Conservation (phyloP, 1,140 invertebrate species). For the Amphibalanus amphitrite region DNA sequence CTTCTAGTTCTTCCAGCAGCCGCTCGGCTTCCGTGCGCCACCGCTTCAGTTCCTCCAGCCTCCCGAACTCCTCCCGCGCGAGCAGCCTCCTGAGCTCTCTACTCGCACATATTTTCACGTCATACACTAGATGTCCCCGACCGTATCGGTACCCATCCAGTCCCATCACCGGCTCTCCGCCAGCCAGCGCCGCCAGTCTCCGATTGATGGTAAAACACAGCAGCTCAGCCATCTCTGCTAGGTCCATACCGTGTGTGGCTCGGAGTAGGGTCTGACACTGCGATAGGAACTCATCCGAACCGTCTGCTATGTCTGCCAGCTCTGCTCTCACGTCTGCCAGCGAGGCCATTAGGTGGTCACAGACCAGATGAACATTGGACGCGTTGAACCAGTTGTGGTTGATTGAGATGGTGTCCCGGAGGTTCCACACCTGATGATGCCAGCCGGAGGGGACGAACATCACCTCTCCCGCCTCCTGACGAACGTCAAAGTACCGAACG, state of each 20-base stretch:
- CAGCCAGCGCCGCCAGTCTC: slow-evolving; percentile 20
- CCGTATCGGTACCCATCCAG: not conserved
- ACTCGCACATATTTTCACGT: no score
- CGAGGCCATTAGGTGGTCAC: slow-evolving; percentile 43
- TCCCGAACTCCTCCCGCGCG: no score
- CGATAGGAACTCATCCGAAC: slow-evolving; percentile 19
- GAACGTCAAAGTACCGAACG: slow-evolving; percentile 46
- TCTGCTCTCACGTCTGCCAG: slow-evolving; percentile 54
- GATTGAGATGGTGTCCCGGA: slow-evolving; percentile 77
- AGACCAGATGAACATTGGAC: slow-evolving; percentile 61
- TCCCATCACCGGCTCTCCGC: slow-evolving; percentile 10
- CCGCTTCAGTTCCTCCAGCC: no score
- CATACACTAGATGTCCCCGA: not conserved
- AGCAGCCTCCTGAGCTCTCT: no score
- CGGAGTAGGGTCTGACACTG: slow-evolving; percentile 67
- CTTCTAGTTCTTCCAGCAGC: no score
- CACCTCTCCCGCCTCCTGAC: slow-evolving; percentile 72
- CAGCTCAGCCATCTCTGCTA: slow-evolving; percentile 47
- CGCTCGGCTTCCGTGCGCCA: no score
- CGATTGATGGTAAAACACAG: slow-evolving; percentile 38
- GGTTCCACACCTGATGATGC: slow-evolving; percentile 91
- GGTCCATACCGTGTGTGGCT: slow-evolving; percentile 65
- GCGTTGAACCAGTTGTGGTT: slow-evolving; percentile 97
- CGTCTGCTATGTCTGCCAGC: slow-evolving; percentile 32
- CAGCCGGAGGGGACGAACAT: slow-evolving; percentile 92